Conservation (phyloP, 2,113 vertebrate genomes). For the Emydocephalus ijimae region DNA sequence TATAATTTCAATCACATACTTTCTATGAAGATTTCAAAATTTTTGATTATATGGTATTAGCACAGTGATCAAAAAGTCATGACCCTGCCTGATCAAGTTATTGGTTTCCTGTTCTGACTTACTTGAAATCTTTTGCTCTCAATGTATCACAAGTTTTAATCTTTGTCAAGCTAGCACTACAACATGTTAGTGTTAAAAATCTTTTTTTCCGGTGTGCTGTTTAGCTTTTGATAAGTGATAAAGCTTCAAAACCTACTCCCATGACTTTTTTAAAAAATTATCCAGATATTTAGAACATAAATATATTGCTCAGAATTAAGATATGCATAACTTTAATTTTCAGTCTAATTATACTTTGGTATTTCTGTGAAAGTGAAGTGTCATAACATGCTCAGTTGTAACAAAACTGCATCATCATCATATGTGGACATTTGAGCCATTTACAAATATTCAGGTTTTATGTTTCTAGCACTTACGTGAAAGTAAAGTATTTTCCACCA, state of each 20-base stretch:
- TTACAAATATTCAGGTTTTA: background rate
- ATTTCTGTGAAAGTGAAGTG: background rate
- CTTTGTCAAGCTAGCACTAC: slow-evolving; percentile 68
- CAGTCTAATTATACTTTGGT: background rate
- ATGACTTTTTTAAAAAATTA: slow-evolving; percentile 17
- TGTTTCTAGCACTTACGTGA: background rate
- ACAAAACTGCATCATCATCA: background rate
- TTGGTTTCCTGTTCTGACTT: slow-evolving; percentile 82
- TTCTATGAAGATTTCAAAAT: slow-evolving; percentile 58
- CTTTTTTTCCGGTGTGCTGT: slow-evolving; percentile 42
- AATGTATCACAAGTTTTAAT: slow-evolving; percentile 63
- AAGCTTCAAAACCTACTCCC: slow-evolving; percentile 31
- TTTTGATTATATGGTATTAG: slow-evolving; percentile 56
- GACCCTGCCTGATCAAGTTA: slow-evolving; percentile 69
- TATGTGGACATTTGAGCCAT: background rate
- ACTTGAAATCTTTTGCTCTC: slow-evolving; percentile 73
- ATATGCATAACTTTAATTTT: background rate
- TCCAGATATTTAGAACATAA: background rate
- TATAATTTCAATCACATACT: slow-evolving; percentile 62
- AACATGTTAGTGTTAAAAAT: slow-evolving; percentile 42
- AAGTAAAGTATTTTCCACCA: background rate
- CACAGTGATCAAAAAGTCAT: slow-evolving; percentile 71
- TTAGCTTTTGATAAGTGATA: slow-evolving; percentile 47
- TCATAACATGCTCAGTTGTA: background rate
- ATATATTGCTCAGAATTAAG: slow-evolving; percentile 32